phyloP scores from a whole-genome alignment of 1,140 invertebrate genomes.

The Halictus rubicundus region DNA sequence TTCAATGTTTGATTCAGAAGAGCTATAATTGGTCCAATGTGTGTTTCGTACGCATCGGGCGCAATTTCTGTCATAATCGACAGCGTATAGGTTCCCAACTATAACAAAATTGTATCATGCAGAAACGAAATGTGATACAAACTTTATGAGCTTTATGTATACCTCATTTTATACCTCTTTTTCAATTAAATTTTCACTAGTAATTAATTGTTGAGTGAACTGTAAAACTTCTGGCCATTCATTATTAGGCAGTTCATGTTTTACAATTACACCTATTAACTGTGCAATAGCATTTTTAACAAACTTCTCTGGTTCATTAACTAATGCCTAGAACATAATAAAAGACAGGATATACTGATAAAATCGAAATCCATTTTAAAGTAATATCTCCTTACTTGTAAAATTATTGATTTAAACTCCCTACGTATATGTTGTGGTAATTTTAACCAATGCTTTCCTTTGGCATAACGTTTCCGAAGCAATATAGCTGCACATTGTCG shows the following conservation, averaged over 20 bases:
- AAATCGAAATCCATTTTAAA: slow-evolving; percentile 4
- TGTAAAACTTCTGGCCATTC: slow-evolving; percentile 87
- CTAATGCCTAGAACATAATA: slow-evolving; percentile 80
- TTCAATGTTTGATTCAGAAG: slow-evolving; percentile 82
- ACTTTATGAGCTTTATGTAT: slow-evolving; percentile 8
- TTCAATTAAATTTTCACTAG: slow-evolving; percentile 80
- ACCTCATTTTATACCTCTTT: slow-evolving; percentile 82
- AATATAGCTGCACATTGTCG: slow-evolving; percentile 86
- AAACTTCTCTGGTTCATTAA: slow-evolving; percentile 83
- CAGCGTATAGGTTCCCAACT: slow-evolving; percentile 86
- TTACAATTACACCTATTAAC: slow-evolving; percentile 85
- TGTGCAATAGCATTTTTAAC: slow-evolving; percentile 85
- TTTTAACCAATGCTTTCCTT: slow-evolving; percentile 83
- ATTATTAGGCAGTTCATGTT: slow-evolving; percentile 86
- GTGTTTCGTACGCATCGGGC: slow-evolving; percentile 81
- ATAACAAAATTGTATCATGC: slow-evolving; percentile 34
- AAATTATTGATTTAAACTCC: slow-evolving; percentile 69
- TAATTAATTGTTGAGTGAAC: slow-evolving; percentile 83
- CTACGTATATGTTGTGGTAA: slow-evolving; percentile 77
- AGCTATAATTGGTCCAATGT: slow-evolving; percentile 80
- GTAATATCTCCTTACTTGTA: slow-evolving; percentile 64
- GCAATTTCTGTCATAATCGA: slow-evolving; percentile 84
- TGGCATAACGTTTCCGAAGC: slow-evolving; percentile 83
- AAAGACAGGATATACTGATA: neutral
- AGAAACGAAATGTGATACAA: slow-evolving; percentile 24